Percentiles rank a stretch among this genome's conserved stretches.
phyloP scores from a whole-genome alignment of 2,888 invertebrate genomes.

The Oxystoma pomonae region DNA sequence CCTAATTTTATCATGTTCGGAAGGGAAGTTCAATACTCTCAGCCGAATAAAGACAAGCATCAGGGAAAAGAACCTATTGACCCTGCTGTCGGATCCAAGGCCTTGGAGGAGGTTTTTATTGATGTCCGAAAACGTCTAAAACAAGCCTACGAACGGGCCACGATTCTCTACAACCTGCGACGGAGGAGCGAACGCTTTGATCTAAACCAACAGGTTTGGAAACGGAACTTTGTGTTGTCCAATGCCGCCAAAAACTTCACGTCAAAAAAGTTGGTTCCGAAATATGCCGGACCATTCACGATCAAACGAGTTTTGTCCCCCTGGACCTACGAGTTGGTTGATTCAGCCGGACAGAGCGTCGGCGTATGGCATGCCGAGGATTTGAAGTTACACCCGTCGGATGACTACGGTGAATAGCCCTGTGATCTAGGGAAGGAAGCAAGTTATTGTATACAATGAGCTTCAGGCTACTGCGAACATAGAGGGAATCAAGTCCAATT shows the following conservation, averaged over 20 bases:
- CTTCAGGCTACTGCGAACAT: too few species aligned
- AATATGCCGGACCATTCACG: neutral
- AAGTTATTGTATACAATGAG: too few species aligned
- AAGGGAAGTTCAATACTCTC: neutral
- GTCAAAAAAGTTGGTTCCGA: neutral
- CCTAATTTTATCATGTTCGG: conserved; percentile 10
- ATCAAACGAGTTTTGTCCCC: conserved; percentile 6
- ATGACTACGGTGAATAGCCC: neutral
- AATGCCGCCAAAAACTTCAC: neutral
- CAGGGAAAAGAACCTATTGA: neutral
- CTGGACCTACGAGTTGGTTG: conserved; percentile 13
- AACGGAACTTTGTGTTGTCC: neutral
- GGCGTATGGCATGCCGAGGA: conserved; percentile 18
- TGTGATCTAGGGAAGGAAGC: too few species aligned
- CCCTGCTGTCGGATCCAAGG: neutral
- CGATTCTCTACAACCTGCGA: neutral
- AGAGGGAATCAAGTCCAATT: too few species aligned
- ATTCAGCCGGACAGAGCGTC: conserved; percentile 4
- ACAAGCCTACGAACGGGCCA: neutral
- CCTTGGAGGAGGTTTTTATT: neutral
- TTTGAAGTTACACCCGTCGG: conserved; percentile 15
- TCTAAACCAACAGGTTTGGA: neutral
- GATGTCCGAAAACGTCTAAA: neutral
- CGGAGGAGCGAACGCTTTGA: neutral
- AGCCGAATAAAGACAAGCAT: too few species aligned